Base-by-base conservation (phyloP, 2,113 vertebrate genomes). In the Strigops habroptila region DNA sequence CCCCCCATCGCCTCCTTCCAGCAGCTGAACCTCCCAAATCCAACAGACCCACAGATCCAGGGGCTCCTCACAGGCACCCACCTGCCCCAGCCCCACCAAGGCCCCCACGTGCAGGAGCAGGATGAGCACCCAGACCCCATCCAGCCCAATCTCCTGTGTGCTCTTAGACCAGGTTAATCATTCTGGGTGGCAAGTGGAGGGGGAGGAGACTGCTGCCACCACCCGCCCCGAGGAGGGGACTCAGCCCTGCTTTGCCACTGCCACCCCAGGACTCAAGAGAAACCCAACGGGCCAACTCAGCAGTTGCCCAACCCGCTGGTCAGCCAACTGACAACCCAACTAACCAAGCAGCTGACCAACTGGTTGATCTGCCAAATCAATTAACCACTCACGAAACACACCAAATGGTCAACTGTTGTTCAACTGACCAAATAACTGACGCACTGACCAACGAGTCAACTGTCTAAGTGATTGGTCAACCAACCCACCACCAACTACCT, bases 41-140 rank as follows among this genome's bases (percentile, higher is more conserved):
- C 24, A 35, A 25, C 57, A 81, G 22, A 59, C 33, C 22, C 57
- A 28, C n/a, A 6, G 43, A 31, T 39, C 7, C 18, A 41, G 17
- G 35, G 62, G 17, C 10, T 55, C 33, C 41, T 33, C 1, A 0
- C 7, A 9, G 59, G 11, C 46, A 53, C 28, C 22, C 59, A 25
- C 37, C 13, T 37, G 31, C 41, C 59, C 57, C 68, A 23, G 46
- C 35, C 41, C 48, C n/a, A 17, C 19, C 1, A 0, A 27, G 17
- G 14, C 13, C 62, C 13, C 7, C 44, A 21, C 9, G 43, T 7
- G 16, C 41, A 10, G 35, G 49, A 43, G 22, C 8, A 4, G 24
- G 52, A 30, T 12, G n/a, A 57, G 57, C 2, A 1, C 48, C 27
- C 43, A 30, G 37, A 22, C 3, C 13, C 16, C 1, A 1, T 41